A percentile compares a stretch with the other conserved stretches of the same genome.
These are phyloP conservation scores for Aphidius gifuensis DNA, from an alignment of 1,140 invertebrate species.

Conservation along the genomic window DNA sequence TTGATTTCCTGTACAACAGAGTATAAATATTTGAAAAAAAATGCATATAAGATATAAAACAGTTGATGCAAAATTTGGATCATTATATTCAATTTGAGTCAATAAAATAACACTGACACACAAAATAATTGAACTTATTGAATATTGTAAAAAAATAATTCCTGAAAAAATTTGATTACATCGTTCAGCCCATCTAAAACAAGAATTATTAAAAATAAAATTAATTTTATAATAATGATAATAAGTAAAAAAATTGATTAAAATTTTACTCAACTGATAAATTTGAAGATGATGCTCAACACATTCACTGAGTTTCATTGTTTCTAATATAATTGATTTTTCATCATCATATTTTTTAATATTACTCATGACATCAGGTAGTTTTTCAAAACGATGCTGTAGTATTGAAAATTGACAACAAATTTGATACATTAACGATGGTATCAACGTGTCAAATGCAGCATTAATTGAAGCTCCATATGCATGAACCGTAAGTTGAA, in stretches of 20 bases:
- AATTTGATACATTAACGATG: slow-evolving; percentile 5
- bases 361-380: neutral
- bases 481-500: neutral
- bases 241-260: neutral
- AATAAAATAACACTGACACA: slow-evolving; percentile 15
- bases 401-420: slow-evolving; percentile 15
- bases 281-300: slow-evolving; percentile 14
- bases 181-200: slow-evolving; percentile 4
- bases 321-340: neutral
- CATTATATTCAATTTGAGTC: neutral
- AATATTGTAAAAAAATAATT: slow-evolving; percentile 15
- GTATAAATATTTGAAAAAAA: slow-evolving; percentile 14
- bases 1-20: slow-evolving; percentile 3
- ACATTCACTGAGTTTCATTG: slow-evolving; percentile 2
- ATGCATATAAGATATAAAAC: slow-evolving; percentile 8
- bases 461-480: slow-evolving; percentile 4
- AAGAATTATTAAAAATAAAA: slow-evolving; percentile 5
- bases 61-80: neutral
- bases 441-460: slow-evolving; percentile 10
- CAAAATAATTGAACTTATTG: slow-evolving; percentile 7
- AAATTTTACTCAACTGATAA: neutral
- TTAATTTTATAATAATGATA: neutral
- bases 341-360: neutral
- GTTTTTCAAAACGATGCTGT: neutral
- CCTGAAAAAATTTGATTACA: slow-evolving; percentile 8